Evolutionary conservation across 2,113 vertebrate genomes (phyloP), one percentile per base, ranked within the genome.

Genomic region (Chiloscyllium plagiosum): DNA sequence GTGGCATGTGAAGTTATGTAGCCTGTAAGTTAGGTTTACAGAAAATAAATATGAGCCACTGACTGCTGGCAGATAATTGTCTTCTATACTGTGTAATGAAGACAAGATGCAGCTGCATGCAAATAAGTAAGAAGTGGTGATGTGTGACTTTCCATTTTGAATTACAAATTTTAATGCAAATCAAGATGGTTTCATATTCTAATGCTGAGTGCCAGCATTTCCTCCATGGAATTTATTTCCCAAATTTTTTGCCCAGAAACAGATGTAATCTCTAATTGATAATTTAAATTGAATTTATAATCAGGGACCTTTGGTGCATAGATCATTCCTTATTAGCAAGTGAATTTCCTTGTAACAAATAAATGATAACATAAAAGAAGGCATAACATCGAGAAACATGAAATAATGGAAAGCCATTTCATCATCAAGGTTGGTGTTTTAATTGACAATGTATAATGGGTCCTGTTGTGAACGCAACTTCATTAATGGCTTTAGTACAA

Each of bases 181-280:
- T 95, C 68, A 95, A 33, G 47, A 72, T 76, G 42, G 68, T 72
- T 95, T 52, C 69, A 72, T 61, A 61, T 72, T 72, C 94, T 95
- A 72, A 72, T 95, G 50, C 42, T 29, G 22, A 50, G 42, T 72
- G 68, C 94, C 69, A 72, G 26, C 69, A 52, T 50, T 95, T 70
- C 47, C 94, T 72, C 68, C 42, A 15, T 2, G 42, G 69, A 76
- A 95, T 95, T 47, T 52, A 72, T 95, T 95, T 72, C 42, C 69
- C 47, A 72, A 95, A 72, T 95, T 95, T 47, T 95, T 95, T 76
- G 42, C 69, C 70, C 69, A 95, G 94, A 95, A 95, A 47, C 68
- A 95, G 94, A 95, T 95, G 94, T 95, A 47, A 95, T 52, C 94
- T 72, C 47, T 95, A 95, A 95, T 95, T 70, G 69, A 95, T 72